phyloP scores from a whole-genome alignment of 2,113 vertebrate genomes.

The Macroglossus sobrinus region DNA sequence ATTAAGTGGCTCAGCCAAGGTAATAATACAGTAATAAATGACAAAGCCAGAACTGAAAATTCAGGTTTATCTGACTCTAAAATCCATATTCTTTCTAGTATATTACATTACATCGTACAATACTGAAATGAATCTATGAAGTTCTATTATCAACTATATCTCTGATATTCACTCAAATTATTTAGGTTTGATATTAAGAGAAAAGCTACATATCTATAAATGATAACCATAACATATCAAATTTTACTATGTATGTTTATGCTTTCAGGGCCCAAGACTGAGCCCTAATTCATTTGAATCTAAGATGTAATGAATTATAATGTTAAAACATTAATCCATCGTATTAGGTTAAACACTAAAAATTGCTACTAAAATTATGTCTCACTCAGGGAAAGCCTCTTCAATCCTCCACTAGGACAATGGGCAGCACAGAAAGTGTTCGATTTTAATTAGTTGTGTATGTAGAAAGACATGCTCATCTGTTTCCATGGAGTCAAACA shows the following conservation, averaged over 20 bases:
- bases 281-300: background rate
- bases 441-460: conserved; percentile 69
- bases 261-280: background rate
- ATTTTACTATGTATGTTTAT: conserved; percentile 15
- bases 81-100: background rate
- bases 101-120: background rate
- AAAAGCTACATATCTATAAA: conserved; percentile 15
- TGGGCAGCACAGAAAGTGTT: conserved; percentile 56
- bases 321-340: conserved; percentile 25
- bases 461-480: conserved; percentile 69
- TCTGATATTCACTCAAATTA: conserved; percentile 27
- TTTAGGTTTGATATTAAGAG: background rate
- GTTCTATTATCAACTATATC: background rate
- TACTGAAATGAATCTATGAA: conserved; percentile 10
- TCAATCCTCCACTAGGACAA: conserved; percentile 50
- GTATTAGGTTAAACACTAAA: conserved; percentile 27
- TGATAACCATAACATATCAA: background rate
- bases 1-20: background rate
- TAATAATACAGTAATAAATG: background rate
- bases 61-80: background rate
- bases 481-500: conserved; percentile 74
- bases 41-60: background rate
- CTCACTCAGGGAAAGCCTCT: conserved; percentile 50
- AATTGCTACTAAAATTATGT: conserved; percentile 44
- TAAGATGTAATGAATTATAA: background rate